phyloP scores from a whole-genome alignment of 1,140 invertebrate genomes.

The Papilio polyxenes region DNA sequence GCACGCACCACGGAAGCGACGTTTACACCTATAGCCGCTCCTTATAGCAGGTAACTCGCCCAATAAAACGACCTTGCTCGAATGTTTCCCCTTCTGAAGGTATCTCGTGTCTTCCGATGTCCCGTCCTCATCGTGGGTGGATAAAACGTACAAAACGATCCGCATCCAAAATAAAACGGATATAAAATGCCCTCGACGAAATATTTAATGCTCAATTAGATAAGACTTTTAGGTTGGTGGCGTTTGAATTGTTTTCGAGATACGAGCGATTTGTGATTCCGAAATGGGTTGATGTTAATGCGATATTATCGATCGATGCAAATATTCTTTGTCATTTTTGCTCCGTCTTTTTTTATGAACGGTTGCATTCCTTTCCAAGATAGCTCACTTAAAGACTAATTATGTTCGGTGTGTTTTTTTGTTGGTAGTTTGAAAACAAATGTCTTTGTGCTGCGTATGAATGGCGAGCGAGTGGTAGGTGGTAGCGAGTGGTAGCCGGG shows the following conservation, averaged over 20 bases:
- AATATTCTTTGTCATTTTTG: conserved; percentile 55
- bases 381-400: conserved; percentile 63
- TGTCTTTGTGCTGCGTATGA: conserved; percentile 72
- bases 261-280: conserved; percentile 67
- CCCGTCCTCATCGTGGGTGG: conserved; percentile 73
- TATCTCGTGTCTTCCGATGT: conserved; percentile 63
- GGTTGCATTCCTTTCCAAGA: conserved; percentile 23
- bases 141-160: conserved; percentile 75
- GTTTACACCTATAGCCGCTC: conserved; percentile 77
- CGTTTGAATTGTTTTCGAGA: conserved; percentile 74
- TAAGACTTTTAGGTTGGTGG: conserved; percentile 76
- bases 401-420: conserved; percentile 63
- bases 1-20: conserved; percentile 71
- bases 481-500: conserved; percentile 72
- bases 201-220: conserved; percentile 80
- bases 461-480: conserved; percentile 64
- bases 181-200: conserved; percentile 77
- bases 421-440: conserved; percentile 74
- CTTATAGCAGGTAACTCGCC: conserved; percentile 77
- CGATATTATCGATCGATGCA: conserved; percentile 48
- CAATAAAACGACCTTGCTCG: conserved; percentile 76
- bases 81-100: conserved; percentile 78
- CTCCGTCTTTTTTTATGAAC: conserved; percentile 37
- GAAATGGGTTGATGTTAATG: conserved; percentile 58
- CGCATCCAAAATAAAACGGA: conserved; percentile 73